Evolutionary conservation across 53 echinoderm and acorn worm genomes (phyloP), one percentile per base, ranked within the genome.

Genomic region (Stichopus horrens): DNA sequence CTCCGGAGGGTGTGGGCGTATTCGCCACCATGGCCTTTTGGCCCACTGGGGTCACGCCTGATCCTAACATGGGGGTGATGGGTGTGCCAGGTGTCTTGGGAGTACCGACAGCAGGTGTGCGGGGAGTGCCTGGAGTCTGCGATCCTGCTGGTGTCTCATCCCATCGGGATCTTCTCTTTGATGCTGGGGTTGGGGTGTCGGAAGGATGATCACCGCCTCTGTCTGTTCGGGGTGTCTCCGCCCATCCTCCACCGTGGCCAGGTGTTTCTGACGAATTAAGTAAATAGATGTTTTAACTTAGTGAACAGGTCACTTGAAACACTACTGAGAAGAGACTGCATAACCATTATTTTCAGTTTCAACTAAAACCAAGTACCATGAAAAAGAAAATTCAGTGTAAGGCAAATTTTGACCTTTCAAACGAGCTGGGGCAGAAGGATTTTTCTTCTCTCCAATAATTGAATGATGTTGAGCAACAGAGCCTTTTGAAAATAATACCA

Each of bases 181-280:
- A 93, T 74, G 92, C 99, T 66, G 98, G 99, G 5, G 99, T 99
- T 52, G 99, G 99, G 9, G 99, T 99, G 91, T 96, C 96, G 0
- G 94, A 93, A 19, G 93, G 86, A 68, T 90, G 86, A 76, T 99
- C 99, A 9, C 98, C 95, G 5, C 94, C 99, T 76, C 99, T 94
- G 87, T 99, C 99, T 59, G 99, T 99, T 14, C 99, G 99, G 6
- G 99, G 99, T 68, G 99, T 99, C 91, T 98, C 96, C 7, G 96
- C 99, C 99, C 99, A 99, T 0, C 99, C 99, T 79, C 96, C 94
- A 55, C 96, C 99, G 88, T 99, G 99, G 6, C 99, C 99, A 83
- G 99, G 99, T 54, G 99, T 99, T 91, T 96, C 99, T 99, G 79
- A 8, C 0, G 19, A 9, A 63, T 63, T 63, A 9, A 63, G 16